Base-by-base conservation (phyloP, 2,797 vertebrate genomes). In the Garrulus glandarius region DNA sequence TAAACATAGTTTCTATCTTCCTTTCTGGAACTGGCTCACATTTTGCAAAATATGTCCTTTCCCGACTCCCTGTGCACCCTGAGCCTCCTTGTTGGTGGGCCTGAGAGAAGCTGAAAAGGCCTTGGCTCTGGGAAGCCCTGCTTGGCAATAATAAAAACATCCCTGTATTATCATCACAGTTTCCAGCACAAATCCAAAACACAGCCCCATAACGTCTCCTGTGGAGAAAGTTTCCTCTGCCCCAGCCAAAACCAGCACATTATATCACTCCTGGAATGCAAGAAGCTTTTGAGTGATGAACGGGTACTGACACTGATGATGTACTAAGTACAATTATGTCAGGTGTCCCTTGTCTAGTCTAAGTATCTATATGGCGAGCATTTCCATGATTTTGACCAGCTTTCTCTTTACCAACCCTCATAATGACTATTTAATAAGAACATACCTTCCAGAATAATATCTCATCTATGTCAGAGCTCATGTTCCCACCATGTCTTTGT, bases 41-140 rank as follows among this genome's bases (percentile, higher is more conserved):
- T 53, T 41, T 61, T 21, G 10, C 14, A 76, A 79, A 82, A 84
- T 39, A 3, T 60, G 37, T 15, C 11, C 6, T 3, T 30, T 75
- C 15, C 12, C 2, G 34, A 0, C 4, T 49, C 1, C 10, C 18
- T 70, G 19, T 69, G 22, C 2, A 15, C 2, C 9, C 4, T 1
- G 4, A 80, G 19, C 10, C 19, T 43, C 5, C 10, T 53, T 1
- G 0, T 1, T 36, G 8, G 23, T 63, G 15, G 7, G 7, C 4
- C 10, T 11, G 27, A 56, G 19, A 71, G 36, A 2, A 26, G 5
- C 7, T 80, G 69, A n/a, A 69, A 72, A 34, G 0, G 2, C 14
- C 37, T 30, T 49, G 34, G 3, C 1, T 26, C 13, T 47, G 3
- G 15, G 15, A 27, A 72, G 2, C 1, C 11, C 19, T 43, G 55